Base-by-base conservation (phyloP, 2,797 vertebrate species). In the Gymnothorax javanicus region DNA sequence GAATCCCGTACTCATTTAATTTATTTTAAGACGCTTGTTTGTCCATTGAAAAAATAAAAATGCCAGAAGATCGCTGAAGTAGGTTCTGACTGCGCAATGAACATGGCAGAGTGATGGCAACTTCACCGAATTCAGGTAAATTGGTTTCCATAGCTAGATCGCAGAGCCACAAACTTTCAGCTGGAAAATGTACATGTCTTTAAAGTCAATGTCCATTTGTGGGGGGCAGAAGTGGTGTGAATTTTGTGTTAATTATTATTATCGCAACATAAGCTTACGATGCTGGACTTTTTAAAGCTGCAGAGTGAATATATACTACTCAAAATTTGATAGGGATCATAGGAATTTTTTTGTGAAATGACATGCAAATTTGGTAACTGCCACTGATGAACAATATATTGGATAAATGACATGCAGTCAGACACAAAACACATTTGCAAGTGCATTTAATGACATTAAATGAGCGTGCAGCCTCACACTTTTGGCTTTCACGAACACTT, bases 11-110 rank as follows among this genome's bases (percentile, higher is more conserved):
- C 52, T 23, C 56, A 56, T 81, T 81, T 1, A 43, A 52, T 52
- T 56, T 56, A 20, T 79, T 79, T 79, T 8, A 79, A 79, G 33
- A 43, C 23, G 25, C 81, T 73, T 73, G 79, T 81, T 71, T 59
- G 73, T 73, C 33, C 82, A 67, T 50, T 56, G 13, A 52, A 83
- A 58, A 67, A 75, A 93, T 92, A 92, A 91, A 87, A 90, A 89
- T 67, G 64, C 25, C 88, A 85, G 85, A 87, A 94, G 91, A 90
- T 92, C 92, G 92, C 86, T 64, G 20, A 91, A 90, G 88, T 86
- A 90, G 93, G 90, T 91, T 84, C 89, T 90, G 92, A 93, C 91
- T 95, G 93, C 94, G 93, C 95, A 95, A 96, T 96, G 94, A 96
- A 95, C 94, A 94, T 89, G 90, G 91, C 91, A 92, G 93, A 89